Base-by-base conservation (phyloP, 2,113 vertebrate genomes). In the Cacatua alba region DNA sequence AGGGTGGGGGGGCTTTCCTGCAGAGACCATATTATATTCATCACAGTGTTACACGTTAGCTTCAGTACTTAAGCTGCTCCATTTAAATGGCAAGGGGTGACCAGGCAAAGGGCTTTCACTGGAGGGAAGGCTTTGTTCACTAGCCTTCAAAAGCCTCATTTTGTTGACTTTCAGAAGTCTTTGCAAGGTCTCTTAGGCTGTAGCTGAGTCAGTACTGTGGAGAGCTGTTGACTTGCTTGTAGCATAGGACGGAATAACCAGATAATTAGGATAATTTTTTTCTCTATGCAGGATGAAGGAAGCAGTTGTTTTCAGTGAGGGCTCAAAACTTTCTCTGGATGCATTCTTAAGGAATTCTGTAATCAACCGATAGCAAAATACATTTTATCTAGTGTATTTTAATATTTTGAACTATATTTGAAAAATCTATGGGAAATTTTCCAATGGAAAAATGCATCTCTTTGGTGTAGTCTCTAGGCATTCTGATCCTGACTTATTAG, bases 131-230 rank as follows among this genome's bases (percentile, higher is more conserved):
- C 41, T 83, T 63, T 82, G 37, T 57, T 88, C 46, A 59, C 37
- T 31, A 31, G 62, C 48, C 17, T 91, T 86, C 68, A 76, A 69
- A 91, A 72, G 29, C 49, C 74, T 60, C 41, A 18, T 81, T 95
- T 46, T 80, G 72, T 48, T 70, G 74, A 87, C 90, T 86, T 96
- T 94, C 41, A 76, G 68, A 93, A 94, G 41, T 63, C 52, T 71
- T 84, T 89, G 59, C 35, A 48, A 41, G 35, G 62, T 72, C 44
- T 95, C 14, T 86, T 20, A 83, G 77, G 44, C 44, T 86, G 26
- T 31, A 83, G 81, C 80, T 83, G 76, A 86, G 64, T 72, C 63
- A 89, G 72, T 31, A 37, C 53, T 90, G 72, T 51, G 44, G 41
- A 88, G 41, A 74, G 82, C 44, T 65, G 88, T 41, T 90, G 85